phyloP scores from a whole-genome alignment of 2,888 invertebrate genomes.

The Athalia rosae region DNA sequence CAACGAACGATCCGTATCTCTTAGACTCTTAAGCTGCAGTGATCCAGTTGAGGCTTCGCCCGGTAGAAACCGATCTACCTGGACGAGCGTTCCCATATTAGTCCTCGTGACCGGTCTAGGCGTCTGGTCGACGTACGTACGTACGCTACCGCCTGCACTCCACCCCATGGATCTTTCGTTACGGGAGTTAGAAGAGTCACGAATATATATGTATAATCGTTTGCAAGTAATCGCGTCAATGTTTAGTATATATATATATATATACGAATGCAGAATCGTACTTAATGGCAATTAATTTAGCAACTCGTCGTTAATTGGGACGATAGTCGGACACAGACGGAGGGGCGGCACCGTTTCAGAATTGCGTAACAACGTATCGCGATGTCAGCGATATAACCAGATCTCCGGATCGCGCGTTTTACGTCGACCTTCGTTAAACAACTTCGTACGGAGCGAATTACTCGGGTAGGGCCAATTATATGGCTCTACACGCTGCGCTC shows the following conservation, averaged over 20 bases:
- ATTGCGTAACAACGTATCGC: constrained; percentile 22
- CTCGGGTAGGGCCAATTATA: too few species aligned
- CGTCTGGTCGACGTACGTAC: constrained; percentile 44
- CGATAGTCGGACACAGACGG: not conserved
- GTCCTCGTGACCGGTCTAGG: constrained; percentile 66
- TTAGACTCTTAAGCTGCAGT: constrained; percentile 23
- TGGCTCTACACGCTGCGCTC: too few species aligned
- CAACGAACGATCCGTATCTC: constrained; percentile 22
- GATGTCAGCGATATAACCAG: constrained; percentile 22
- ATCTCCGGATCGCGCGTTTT: not conserved
- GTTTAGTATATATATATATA: not conserved
- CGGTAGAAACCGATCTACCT: constrained; percentile 41
- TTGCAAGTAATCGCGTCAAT: too few species aligned
- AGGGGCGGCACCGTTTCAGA: constrained; percentile 16
- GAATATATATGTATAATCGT: too few species aligned
- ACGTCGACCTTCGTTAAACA: not conserved
- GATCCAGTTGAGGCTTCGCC: constrained; percentile 66
- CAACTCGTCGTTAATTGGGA: constrained; percentile 19
- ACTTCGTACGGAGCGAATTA: too few species aligned
- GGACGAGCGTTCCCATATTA: constrained; percentile 62
- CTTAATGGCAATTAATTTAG: not conserved
- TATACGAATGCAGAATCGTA: not conserved
- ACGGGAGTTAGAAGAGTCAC: not conserved
- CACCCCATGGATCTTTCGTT: constrained; percentile 1
- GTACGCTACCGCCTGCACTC: constrained; percentile 9